phyloP scores from a whole-genome alignment of 2,113 vertebrate species.

The Grammomys surdaster region DNA sequence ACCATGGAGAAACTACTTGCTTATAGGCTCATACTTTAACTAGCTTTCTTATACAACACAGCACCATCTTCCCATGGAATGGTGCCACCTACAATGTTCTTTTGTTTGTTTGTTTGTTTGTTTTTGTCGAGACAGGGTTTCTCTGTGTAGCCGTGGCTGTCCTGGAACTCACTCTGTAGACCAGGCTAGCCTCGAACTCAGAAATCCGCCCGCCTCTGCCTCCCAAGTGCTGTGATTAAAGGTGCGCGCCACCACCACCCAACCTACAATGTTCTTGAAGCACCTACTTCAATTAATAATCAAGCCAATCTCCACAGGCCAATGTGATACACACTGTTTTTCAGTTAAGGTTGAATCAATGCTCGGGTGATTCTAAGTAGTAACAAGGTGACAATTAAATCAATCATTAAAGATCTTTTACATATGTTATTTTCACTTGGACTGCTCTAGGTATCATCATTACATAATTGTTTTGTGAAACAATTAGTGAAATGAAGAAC shows the following conservation, averaged over 20 bases:
- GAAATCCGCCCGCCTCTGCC: no score
- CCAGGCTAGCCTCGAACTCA: no score
- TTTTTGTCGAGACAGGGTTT: no score
- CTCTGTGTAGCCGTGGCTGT: no score
- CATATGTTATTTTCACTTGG: background rate
- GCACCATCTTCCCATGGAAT: background rate
- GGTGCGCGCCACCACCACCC: no score
- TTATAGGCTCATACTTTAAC: background rate
- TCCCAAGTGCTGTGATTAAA: no score
- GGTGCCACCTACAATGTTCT: background rate
- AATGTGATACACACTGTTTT: background rate
- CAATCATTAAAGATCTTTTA: background rate
- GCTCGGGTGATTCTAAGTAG: background rate
- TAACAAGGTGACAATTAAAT: background rate
- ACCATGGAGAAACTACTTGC: background rate
- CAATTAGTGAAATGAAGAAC: background rate
- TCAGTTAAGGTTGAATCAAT: background rate
- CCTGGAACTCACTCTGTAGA: no score
- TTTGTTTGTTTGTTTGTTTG: no score
- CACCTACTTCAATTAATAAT: background rate
- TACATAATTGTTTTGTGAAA: background rate
- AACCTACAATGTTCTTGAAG: background rate
- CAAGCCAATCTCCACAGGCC: background rate
- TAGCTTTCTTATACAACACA: background rate
- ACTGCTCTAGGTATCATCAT: background rate